Evolutionary conservation across 2,797 vertebrate genomes (phyloP), one percentile per base, ranked within the genome.

Genomic region (Neopelma chrysocephalum): DNA sequence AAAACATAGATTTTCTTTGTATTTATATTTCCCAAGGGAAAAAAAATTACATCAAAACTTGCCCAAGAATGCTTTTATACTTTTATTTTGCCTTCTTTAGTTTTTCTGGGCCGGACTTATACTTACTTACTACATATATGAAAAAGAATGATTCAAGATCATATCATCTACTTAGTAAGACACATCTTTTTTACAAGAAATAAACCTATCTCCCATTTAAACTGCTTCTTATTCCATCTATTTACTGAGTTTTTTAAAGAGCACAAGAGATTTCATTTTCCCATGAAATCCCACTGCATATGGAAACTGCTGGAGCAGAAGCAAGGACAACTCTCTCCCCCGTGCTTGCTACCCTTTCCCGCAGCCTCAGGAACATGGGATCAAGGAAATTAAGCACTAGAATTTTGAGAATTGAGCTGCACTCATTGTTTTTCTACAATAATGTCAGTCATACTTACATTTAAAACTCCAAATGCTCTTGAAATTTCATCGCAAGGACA

Each of bases 11-110:
- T 91, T 65, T 23, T 80, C 10, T 96, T 92, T 78, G 32, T 40
- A 45, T 90, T 73, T 93, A 17, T 89, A 96, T 96, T 95, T 73
- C 73, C 61, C 57, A 93, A 90, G 85, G 76, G 21, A 93, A 96
- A 91, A 87, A 36, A 50, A 76, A 73, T 16, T 29, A 42, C 43
- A 84, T 90, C 62, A 45, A 77, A 90, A 87, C 38, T 81, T 85
- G 34, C 36, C 43, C 51, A 38, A 61, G 11, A 32, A 72, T n/a
- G 47, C 45, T 95, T 72, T 82, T 76, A 15, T 45, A 29, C 6
- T 69, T 87, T 51, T 76, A 32, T 61, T 84, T 92, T 81, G 5
- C 26, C 13, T n/a, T 10, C 36, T 73, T 80, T 68, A 31, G n/a
- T 57, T 85, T 76, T 87, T 71, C 31, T 54, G 26, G 12, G 11